Evolutionary conservation across 2,113 vertebrate genomes (phyloP).

Genomic region (Lichenostomus cassidix): DNA sequence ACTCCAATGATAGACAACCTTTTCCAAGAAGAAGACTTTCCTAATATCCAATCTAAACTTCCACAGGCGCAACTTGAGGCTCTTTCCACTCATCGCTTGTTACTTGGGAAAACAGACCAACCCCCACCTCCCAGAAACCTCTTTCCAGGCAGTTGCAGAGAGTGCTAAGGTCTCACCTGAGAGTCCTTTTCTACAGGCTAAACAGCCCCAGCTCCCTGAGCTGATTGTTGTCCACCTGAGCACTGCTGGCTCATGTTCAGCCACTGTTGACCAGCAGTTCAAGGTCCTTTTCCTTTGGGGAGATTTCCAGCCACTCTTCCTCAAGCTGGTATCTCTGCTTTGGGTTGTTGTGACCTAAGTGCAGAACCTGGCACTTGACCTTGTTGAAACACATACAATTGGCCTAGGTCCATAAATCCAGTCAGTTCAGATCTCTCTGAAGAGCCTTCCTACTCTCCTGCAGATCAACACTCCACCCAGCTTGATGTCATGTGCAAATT

Average conservation of each 20-base stretch:
- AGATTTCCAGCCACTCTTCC: background rate
- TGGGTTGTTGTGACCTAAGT: background rate
- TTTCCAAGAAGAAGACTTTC: background rate
- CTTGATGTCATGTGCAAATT: background rate
- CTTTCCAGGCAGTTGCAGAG: background rate
- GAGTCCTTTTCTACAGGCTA: background rate
- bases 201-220: background rate
- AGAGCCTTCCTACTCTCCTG: background rate
- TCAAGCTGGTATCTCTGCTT: background rate
- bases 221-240: no score
- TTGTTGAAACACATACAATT: background rate
- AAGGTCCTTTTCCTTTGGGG: rapidly evolving
- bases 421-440: background rate
- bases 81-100: background rate
- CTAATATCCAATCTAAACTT: background rate
- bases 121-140: background rate
- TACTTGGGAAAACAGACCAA: background rate
- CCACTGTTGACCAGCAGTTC: rapidly evolving
- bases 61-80: background rate
- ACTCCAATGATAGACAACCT: background rate
- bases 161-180: background rate
- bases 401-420: background rate
- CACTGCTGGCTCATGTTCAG: background rate
- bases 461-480: background rate
- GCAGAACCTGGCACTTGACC: background rate